These are phyloP conservation scores for Schizothorax lantsangensis DNA, from an alignment of 2,797 vertebrate species.

Conservation along the genomic window DNA sequence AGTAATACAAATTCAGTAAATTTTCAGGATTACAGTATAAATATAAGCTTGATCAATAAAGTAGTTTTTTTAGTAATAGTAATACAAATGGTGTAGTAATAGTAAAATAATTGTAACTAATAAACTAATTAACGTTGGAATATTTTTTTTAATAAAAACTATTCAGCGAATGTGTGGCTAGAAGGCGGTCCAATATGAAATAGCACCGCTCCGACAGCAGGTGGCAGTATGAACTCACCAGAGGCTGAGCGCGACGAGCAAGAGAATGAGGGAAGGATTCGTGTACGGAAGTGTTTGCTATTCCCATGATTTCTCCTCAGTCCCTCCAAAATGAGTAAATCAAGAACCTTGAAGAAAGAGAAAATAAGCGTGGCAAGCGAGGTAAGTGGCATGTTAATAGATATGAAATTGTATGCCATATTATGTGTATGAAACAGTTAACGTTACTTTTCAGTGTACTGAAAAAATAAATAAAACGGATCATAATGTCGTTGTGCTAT, in stretches of 20 bases:
- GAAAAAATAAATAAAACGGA: too few species aligned
- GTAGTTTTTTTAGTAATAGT: not conserved
- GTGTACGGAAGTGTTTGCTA: constrained; percentile 16
- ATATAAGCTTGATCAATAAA: not conserved
- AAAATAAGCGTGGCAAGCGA: constrained; percentile 78
- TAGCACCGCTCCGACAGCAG: not conserved
- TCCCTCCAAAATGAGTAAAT: constrained; percentile 40
- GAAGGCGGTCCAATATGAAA: not conserved
- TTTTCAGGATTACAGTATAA: not conserved
- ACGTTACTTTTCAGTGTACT: not conserved
- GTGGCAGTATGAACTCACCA: not conserved
- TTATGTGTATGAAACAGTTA: not conserved
- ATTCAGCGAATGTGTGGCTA: not conserved
- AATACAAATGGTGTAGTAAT: too few species aligned
- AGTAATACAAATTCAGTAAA: not conserved
- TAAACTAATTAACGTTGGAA: not conserved
- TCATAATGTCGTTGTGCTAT: not conserved
- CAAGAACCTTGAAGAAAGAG: constrained; percentile 71
- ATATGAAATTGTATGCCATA: not conserved
- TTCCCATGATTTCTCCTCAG: not conserved
- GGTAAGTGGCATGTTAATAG: constrained; percentile 60
- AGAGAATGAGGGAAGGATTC: not conserved
- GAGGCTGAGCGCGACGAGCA: not conserved
- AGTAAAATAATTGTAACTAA: not conserved
- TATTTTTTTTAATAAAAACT: not conserved